These are phyloP conservation scores for Equus quagga DNA, from an alignment of 2,113 vertebrate species.

Conservation along the genomic window DNA sequence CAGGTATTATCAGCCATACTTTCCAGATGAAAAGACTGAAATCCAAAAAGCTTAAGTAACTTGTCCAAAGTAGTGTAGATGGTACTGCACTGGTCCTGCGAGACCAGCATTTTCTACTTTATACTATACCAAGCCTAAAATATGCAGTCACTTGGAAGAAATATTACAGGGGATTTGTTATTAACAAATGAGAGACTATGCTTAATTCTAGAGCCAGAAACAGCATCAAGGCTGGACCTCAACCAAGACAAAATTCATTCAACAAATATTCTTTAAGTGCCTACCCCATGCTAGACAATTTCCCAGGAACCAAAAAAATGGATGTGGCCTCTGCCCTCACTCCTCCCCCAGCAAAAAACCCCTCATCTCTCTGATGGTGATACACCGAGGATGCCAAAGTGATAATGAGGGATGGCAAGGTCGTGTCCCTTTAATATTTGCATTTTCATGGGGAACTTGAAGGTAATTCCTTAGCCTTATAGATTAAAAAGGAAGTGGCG, in stretches of 20 bases:
- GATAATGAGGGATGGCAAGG: neutral
- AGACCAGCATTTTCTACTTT: neutral
- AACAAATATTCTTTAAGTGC: constrained; percentile 31
- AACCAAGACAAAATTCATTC: constrained; percentile 47
- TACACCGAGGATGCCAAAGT: neutral
- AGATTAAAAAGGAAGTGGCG: constrained; percentile 13
- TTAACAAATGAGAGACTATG: constrained; percentile 11
- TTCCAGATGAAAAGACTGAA: constrained; percentile 30
- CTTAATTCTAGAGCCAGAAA: constrained; percentile 40
- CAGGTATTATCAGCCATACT: neutral
- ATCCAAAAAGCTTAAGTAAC: neutral
- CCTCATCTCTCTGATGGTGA: neutral
- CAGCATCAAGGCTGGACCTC: neutral
- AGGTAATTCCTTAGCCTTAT: constrained; percentile 25
- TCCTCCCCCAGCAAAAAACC: neutral
- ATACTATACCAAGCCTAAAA: neutral
- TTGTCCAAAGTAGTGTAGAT: neutral
- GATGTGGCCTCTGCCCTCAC: neutral
- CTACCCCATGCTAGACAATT: neutral
- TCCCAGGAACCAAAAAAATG: constrained; percentile 26
- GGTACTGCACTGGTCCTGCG: neutral
- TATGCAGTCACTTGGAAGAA: neutral
- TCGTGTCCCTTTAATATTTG: neutral
- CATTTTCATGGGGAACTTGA: constrained; percentile 21
- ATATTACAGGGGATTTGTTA: neutral